Conservation (phyloP, 2,888 invertebrate genomes). For the Belgica antarctica region DNA sequence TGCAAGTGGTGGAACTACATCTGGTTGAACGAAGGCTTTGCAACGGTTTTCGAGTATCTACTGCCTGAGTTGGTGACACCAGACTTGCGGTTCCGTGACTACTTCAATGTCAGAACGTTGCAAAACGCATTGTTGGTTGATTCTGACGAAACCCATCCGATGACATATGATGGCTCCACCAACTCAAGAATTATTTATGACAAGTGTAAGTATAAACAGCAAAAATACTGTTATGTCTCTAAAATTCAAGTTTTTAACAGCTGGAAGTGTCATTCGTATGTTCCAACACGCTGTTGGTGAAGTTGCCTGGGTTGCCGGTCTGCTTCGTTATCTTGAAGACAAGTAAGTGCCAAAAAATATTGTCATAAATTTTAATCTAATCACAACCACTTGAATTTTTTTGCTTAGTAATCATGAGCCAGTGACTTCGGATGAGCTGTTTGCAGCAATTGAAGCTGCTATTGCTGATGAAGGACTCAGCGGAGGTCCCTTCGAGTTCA, state of each 20-base stretch:
- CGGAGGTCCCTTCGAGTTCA: not conserved
- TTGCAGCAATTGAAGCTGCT: not conserved
- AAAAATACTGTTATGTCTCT: not conserved
- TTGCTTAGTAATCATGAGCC: slow-evolving; percentile 23
- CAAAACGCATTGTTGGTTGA: slow-evolving; percentile 24
- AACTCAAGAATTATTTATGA: slow-evolving; percentile 28
- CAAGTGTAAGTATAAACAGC: slow-evolving; percentile 18
- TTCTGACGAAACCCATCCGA: slow-evolving; percentile 7
- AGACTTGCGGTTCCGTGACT: not conserved
- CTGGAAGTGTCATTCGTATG: slow-evolving; percentile 39
- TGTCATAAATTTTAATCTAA: slow-evolving; percentile 1
- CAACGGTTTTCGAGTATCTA: slow-evolving; percentile 19
- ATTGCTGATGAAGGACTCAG: not conserved
- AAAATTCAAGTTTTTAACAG: not conserved
- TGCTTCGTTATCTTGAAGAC: slow-evolving; percentile 4
- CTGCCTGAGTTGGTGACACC: not conserved
- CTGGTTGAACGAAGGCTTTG: slow-evolving; percentile 38
- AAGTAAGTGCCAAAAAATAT: slow-evolving; percentile 25
- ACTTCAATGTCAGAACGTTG: not conserved
- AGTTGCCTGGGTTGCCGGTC: not conserved
- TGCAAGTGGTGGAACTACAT: slow-evolving; percentile 33
- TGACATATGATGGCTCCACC: slow-evolving; percentile 3
- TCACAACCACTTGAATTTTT: slow-evolving; percentile 18
- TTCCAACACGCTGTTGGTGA: slow-evolving; percentile 34
- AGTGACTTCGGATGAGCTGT: slow-evolving; percentile 20